A percentile compares a stretch with the other conserved stretches of the same genome.
Evolutionary conservation across 2,113 vertebrate genomes (phyloP).

Genomic region (Psittacus erithacus): DNA sequence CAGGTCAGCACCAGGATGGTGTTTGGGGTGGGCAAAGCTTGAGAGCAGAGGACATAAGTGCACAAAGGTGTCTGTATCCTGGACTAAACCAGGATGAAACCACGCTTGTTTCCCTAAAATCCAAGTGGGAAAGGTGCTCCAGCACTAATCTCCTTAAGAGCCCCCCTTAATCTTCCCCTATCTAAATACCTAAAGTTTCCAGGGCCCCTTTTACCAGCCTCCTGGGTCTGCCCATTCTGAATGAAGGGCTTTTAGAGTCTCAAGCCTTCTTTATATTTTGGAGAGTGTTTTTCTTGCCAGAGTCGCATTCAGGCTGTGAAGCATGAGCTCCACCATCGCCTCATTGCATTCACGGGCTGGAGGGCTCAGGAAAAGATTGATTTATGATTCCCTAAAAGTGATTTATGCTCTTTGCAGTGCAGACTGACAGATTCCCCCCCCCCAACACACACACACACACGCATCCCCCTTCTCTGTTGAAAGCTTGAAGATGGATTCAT

Average conservation of each 20-base stretch:
- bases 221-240: not conserved
- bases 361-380: not conserved
- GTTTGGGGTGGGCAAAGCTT: not conserved
- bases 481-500: slow-evolving; percentile 23
- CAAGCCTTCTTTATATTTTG: not conserved
- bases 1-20: not conserved
- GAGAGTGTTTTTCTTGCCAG: slow-evolving; percentile 14
- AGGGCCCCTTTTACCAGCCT: not conserved
- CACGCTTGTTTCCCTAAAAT: not conserved
- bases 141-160: not conserved
- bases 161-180: not conserved
- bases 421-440: not conserved
- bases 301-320: not conserved
- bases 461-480: not conserved
- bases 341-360: not conserved
- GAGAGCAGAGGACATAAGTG: not conserved
- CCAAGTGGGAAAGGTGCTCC: not conserved
- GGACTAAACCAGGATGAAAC: not conserved
- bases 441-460: not conserved
- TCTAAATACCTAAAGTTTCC: not conserved
- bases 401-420: slow-evolving; percentile 29
- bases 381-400: slow-evolving; percentile 43
- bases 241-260: slow-evolving; percentile 3
- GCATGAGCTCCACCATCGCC: not conserved
- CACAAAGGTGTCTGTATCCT: rapidly evolving